Percentiles rank a stretch among this genome's conserved stretches.
Evolutionary conservation across 1,140 invertebrate species (phyloP).

Genomic region (Heliconius nattereri): DNA sequence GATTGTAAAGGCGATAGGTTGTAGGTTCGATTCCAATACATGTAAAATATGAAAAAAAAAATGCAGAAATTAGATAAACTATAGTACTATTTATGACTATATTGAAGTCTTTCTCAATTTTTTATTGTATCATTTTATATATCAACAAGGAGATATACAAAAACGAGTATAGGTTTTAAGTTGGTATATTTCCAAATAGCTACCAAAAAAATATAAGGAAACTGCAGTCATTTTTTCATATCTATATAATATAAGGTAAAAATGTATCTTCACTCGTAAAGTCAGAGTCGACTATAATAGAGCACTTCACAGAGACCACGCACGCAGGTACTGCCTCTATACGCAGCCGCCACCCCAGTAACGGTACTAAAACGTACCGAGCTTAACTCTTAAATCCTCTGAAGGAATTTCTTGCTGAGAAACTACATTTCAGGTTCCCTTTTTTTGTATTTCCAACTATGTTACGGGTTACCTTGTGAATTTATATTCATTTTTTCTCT

Average conservation of each 20-base stretch:
- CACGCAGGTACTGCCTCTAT: not conserved
- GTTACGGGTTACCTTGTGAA: not conserved
- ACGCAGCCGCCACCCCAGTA: not conserved
- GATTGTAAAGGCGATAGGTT: no score
- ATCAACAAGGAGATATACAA: no score
- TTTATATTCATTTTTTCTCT: not conserved
- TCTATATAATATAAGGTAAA: slow-evolving; percentile 1
- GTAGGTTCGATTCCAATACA: no score
- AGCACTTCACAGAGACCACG: not conserved
- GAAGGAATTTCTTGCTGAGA: not conserved
- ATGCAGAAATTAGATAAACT: no score
- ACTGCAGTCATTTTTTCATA: not conserved
- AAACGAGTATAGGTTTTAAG: no score
- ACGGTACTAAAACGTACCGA: slow-evolving; percentile 4
- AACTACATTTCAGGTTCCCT: not conserved
- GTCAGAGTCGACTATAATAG: not conserved
- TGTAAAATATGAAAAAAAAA: no score
- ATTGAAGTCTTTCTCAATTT: not conserved
- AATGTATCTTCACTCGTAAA: not conserved
- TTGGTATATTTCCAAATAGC: not conserved
- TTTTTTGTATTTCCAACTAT: not conserved
- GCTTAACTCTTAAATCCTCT: not conserved
- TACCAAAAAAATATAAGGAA: not conserved
- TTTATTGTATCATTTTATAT: not conserved
- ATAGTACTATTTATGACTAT: not conserved